Evolutionary conservation across 1,140 invertebrate species (phyloP).

Genomic region (Drosophila burlai): DNA sequence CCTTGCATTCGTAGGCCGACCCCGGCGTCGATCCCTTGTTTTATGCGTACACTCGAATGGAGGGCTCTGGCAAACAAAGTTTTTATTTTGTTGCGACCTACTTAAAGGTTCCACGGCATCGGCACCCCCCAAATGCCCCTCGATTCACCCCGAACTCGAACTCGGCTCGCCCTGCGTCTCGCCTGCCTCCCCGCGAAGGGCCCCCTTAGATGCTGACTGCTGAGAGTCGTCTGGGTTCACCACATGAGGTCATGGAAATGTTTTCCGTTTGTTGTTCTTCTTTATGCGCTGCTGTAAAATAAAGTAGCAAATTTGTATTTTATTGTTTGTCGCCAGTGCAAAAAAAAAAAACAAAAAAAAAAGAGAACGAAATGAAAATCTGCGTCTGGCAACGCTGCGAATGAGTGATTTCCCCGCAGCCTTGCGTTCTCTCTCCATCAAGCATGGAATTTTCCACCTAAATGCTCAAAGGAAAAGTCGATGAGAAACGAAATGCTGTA

Average conservation of each 20-base stretch:
- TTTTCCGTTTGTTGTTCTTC: conserved; percentile 52
- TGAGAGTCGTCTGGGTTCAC: conserved; percentile 42
- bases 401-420: conserved; percentile 38
- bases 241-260: conserved; percentile 65
- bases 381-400: conserved; percentile 49
- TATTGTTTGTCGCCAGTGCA: conserved; percentile 42
- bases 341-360: conserved; percentile 1
- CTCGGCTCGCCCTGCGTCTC: background rate
- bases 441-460: conserved; percentile 38
- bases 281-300: conserved; percentile 56
- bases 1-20: conserved; percentile 14
- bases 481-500: conserved; percentile 15
- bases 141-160: background rate
- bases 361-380: conserved; percentile 15
- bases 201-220: conserved; percentile 23
- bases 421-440: background rate
- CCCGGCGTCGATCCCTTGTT: conserved; percentile 33
- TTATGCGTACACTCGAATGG: conserved; percentile 38
- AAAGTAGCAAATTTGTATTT: conserved; percentile 66
- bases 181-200: background rate
- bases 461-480: conserved; percentile 46
- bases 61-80: conserved; percentile 48
- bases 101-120: conserved; percentile 34
- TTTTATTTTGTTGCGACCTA: conserved; percentile 55
- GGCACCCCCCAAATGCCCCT: background rate